Conservation (phyloP, 2,113 vertebrate genomes). For the Irena cyanogastra region DNA sequence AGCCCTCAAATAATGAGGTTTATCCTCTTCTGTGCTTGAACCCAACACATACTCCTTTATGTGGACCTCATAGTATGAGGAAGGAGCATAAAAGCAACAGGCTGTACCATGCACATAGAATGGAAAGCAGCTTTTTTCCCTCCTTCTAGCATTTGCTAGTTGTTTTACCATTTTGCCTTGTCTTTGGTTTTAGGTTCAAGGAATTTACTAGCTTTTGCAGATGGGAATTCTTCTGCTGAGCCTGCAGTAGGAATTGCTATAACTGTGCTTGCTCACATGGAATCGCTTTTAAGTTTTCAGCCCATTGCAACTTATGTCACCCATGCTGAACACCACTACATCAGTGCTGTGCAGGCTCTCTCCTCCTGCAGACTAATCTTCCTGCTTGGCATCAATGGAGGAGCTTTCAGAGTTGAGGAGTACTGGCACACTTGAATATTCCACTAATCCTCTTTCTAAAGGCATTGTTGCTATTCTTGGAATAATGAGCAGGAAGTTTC, state of each 20-base stretch:
- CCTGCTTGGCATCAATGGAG: not conserved
- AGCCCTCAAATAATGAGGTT: not conserved
- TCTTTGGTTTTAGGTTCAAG: not conserved
- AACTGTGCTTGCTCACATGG: not conserved
- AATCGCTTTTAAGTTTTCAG: not conserved
- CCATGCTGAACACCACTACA: not conserved
- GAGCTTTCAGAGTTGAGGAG: slow-evolving; percentile 16
- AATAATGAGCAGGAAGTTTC: slow-evolving; percentile 23
- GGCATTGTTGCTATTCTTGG: slow-evolving; percentile 31
- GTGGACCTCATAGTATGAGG: not conserved
- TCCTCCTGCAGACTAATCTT: slow-evolving; percentile 5
- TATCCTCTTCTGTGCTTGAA: not conserved
- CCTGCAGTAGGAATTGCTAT: not conserved
- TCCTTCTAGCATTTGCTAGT: not conserved
- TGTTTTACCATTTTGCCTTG: not conserved
- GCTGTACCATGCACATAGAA: not conserved
- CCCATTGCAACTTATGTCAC: not conserved
- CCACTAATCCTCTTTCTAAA: slow-evolving; percentile 20
- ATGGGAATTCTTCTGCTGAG: not conserved
- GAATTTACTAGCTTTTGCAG: not conserved
- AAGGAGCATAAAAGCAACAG: rapidly evolving
- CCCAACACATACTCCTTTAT: not conserved
- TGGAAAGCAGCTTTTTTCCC: not conserved
- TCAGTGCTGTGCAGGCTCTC: not conserved
- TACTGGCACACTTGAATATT: slow-evolving; percentile 28